Conservation (phyloP, 2,888 invertebrate genomes). For the Polyploca ridens region DNA sequence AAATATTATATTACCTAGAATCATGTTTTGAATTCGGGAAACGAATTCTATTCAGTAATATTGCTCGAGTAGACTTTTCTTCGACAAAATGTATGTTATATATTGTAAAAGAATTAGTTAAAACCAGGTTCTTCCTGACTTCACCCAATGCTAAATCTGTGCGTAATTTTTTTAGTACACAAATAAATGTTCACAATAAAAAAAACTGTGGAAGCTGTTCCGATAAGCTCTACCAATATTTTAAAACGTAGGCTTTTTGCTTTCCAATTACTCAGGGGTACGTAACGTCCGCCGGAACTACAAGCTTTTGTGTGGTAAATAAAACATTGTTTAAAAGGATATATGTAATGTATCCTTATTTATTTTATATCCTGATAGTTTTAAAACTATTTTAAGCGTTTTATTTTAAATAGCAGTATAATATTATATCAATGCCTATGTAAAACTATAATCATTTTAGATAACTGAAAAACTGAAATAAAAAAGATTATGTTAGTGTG, state of each 20-base stretch:
- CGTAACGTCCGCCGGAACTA: slow-evolving; percentile 1
- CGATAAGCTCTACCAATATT: slow-evolving; percentile 3
- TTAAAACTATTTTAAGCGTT: neutral
- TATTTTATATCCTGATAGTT: neutral
- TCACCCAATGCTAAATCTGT: neutral
- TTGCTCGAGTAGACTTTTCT: no score
- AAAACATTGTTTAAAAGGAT: neutral
- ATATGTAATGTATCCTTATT: neutral
- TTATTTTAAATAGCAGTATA: neutral
- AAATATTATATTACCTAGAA: no score
- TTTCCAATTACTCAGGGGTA: slow-evolving; percentile 8
- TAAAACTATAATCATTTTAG: no score
- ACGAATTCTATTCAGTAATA: no score
- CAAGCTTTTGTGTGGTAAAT: slow-evolving; percentile 3
- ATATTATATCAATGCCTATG: no score
- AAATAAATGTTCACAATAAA: neutral
- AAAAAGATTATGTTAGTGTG: no score
- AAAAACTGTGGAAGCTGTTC: neutral
- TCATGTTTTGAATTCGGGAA: no score
- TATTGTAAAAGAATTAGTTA: neutral
- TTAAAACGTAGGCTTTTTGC: slow-evolving; percentile 7
- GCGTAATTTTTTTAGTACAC: neutral
- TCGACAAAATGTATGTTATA: no score
- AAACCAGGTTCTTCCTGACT: neutral
- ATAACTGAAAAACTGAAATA: no score